These are phyloP conservation scores for Clusia tigrina DNA, from an alignment of 2,888 invertebrate genomes.

Conservation along the genomic window DNA sequence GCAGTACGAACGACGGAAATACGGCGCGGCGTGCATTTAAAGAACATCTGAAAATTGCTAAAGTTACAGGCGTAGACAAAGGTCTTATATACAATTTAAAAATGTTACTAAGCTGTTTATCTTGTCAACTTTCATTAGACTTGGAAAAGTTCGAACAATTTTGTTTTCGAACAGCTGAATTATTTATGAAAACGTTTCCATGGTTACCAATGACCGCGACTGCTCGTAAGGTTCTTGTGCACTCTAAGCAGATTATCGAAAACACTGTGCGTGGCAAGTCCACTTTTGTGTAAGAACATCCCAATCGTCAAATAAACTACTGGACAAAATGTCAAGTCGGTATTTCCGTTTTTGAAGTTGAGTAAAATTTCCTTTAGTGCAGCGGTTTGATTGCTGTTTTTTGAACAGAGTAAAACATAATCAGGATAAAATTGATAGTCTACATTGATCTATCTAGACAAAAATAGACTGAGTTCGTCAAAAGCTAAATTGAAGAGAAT, in stretches of 20 bases:
- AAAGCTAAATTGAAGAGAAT: too few species aligned
- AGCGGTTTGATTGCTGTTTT: too few species aligned
- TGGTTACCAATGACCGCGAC: constrained; percentile 30
- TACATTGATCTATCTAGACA: too few species aligned
- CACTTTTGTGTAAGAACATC: too few species aligned
- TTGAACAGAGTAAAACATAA: too few species aligned
- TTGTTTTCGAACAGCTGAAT: constrained; percentile 14
- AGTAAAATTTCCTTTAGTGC: too few species aligned
- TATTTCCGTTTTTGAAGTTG: too few species aligned
- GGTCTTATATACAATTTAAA: constrained; percentile 11
- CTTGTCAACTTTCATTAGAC: constrained; percentile 24
- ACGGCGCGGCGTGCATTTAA: constrained; percentile 25
- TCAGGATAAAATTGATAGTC: too few species aligned
- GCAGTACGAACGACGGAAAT: constrained; percentile 24
- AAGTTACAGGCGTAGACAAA: constrained; percentile 19
- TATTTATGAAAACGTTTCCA: constrained; percentile 17
- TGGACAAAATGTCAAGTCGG: too few species aligned
- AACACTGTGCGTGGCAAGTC: constrained; percentile 17
- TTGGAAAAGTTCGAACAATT: constrained; percentile 14
- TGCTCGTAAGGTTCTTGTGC: constrained; percentile 23
- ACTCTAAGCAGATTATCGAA: constrained; percentile 18
- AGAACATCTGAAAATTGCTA: constrained; percentile 14
- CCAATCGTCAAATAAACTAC: too few species aligned
- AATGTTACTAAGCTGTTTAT: constrained; percentile 22
- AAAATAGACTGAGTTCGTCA: too few species aligned